A percentile compares a stretch with the other conserved stretches of the same genome.
phyloP scores from a whole-genome alignment of 92 coral and sea anemone species.

The Porites rus region DNA sequence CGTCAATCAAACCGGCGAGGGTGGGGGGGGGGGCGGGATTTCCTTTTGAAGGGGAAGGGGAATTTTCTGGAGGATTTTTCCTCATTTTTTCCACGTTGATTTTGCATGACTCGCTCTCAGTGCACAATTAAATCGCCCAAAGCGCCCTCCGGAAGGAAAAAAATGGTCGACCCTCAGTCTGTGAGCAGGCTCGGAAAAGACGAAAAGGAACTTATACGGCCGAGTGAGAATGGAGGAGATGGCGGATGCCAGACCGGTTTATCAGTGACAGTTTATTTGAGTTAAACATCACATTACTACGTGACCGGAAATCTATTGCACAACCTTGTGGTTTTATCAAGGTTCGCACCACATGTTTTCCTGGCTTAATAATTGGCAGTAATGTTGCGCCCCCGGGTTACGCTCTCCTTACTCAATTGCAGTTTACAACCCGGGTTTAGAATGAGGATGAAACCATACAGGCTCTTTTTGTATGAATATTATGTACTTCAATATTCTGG shows the following conservation, averaged over 20 bases:
- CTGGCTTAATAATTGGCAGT: constrained; percentile 18
- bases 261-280: constrained; percentile 12
- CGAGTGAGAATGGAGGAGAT: constrained; percentile 17
- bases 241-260: constrained; percentile 10
- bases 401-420: constrained; percentile 15
- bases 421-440: constrained; percentile 6
- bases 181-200: constrained; percentile 18
- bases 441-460: constrained; percentile 18
- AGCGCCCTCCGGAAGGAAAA: constrained; percentile 17
- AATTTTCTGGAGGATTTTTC: not conserved
- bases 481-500: constrained; percentile 13
- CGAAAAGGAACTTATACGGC: constrained; percentile 8
- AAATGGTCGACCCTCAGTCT: constrained; percentile 13
- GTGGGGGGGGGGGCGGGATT: not conserved
- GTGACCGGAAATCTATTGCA: constrained; percentile 19
- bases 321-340: constrained; percentile 15
- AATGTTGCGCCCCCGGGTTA: constrained; percentile 17
- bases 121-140: constrained; percentile 10
- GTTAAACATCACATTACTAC: constrained; percentile 7
- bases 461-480: constrained; percentile 14
- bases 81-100: constrained; percentile 15
- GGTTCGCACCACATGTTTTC: constrained; percentile 17
- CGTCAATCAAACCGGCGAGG: constrained; percentile 16
- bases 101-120: constrained; percentile 15
- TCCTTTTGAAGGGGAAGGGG: constrained; percentile 7